These are phyloP conservation scores for Meloidogyne exigua DNA, from an alignment of 1,140 invertebrate species.

Conservation along the genomic window DNA sequence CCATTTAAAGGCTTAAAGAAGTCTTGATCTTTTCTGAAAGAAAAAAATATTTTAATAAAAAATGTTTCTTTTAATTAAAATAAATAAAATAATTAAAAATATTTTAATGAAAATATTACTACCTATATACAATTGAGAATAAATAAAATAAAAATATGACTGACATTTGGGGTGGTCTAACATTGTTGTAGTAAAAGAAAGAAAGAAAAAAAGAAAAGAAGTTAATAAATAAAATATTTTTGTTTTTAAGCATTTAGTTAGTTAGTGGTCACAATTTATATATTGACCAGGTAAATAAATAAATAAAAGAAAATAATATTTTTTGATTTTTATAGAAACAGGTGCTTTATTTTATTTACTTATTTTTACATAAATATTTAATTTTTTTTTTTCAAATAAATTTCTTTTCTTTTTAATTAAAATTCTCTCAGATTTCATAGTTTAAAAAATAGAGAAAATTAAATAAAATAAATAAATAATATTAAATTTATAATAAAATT, in stretches of 20 bases:
- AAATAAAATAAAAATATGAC: neutral
- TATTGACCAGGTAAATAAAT: neutral
- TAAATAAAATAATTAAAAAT: too few species aligned
- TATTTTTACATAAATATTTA: neutral
- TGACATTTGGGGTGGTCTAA: neutral
- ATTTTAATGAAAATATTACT: too few species aligned
- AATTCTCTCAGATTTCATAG: neutral
- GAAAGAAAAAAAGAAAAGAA: neutral
- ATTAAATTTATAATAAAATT: too few species aligned
- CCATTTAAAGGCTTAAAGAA: too few species aligned
- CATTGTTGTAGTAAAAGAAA: too few species aligned
- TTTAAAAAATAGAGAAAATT: too few species aligned
- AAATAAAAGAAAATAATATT: too few species aligned
- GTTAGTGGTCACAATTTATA: neutral
- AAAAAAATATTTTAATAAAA: too few species aligned
- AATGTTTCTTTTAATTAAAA: too few species aligned
- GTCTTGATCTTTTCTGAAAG: too few species aligned
- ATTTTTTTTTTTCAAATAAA: neutral
- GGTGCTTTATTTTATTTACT: neutral
- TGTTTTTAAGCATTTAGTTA: neutral
- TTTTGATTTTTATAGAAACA: neutral
- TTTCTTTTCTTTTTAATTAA: neutral
- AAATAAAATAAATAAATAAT: too few species aligned
- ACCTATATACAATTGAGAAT: too few species aligned
- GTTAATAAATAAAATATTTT: neutral